Percentiles rank a stretch among this genome's conserved stretches.
These are phyloP conservation scores for Oreochromis grahami DNA, from an alignment of 2,797 vertebrate species.

Conservation along the genomic window DNA sequence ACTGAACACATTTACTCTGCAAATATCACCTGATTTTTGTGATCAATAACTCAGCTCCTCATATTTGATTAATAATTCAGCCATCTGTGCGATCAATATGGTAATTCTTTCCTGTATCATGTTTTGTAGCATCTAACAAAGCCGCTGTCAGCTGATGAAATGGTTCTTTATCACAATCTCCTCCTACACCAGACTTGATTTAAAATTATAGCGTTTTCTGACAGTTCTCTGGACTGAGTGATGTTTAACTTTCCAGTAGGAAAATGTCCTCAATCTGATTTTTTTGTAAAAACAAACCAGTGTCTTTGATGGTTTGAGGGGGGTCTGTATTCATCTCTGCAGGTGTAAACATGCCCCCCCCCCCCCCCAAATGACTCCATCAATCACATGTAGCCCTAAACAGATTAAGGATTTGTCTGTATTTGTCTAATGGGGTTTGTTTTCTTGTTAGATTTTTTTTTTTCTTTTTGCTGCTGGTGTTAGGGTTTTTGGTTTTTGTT, in stretches of 20 bases:
- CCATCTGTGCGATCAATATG: not conserved
- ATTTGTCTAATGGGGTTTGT: not conserved
- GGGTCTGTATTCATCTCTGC: not conserved
- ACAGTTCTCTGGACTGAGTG: not conserved
- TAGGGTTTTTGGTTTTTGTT: not conserved
- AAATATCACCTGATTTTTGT: not conserved
- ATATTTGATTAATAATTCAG: not conserved
- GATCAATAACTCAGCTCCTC: not conserved
- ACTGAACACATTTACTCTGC: not conserved
- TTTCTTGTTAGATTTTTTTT: not conserved
- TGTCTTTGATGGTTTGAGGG: not conserved
- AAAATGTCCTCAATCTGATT: not conserved
- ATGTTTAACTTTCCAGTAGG: not conserved
- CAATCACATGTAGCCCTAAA: not conserved
- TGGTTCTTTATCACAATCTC: not conserved
- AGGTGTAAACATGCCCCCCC: constrained; percentile 11
- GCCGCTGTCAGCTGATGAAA: not conserved
- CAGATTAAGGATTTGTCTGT: not conserved
- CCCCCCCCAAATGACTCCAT: not conserved
- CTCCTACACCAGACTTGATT: not conserved
- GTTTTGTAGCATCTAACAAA: not conserved
- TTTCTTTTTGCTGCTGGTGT: not conserved
- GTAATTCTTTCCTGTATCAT: not conserved
- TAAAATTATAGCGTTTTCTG: not conserved
- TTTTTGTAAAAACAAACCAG: not conserved